Evolutionary conservation across 2,888 invertebrate species (phyloP).

Genomic region (Trissolcus brochymenae): DNA sequence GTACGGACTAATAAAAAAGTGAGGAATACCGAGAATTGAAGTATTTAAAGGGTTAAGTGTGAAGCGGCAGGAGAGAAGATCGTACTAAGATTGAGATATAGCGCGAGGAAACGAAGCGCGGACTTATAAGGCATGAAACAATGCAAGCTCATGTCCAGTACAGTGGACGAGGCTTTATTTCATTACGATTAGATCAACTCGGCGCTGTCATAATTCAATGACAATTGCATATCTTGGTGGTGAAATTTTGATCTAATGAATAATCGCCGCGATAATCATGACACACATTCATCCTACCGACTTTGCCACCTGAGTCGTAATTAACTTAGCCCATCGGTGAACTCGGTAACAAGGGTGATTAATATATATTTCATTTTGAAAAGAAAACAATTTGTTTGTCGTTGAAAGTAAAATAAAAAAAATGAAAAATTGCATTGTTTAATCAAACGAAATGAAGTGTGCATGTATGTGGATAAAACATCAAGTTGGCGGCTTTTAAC

Average conservation of each 20-base stretch:
- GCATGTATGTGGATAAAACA: no score
- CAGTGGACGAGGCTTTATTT: slow-evolving; percentile 57
- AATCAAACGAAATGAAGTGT: no score
- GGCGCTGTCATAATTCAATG: slow-evolving; percentile 55
- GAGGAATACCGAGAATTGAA: slow-evolving; percentile 49
- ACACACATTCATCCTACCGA: slow-evolving; percentile 21
- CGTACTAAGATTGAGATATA: slow-evolving; percentile 57
- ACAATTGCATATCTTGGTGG: slow-evolving; percentile 47
- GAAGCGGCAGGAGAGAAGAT: slow-evolving; percentile 50
- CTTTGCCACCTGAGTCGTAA: slow-evolving; percentile 23
- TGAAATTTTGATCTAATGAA: slow-evolving; percentile 42
- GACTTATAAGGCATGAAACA: slow-evolving; percentile 58
- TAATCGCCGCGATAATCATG: slow-evolving; percentile 31
- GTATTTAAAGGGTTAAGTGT: slow-evolving; percentile 56
- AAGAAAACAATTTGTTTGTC: no score
- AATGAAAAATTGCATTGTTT: no score
- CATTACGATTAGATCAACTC: slow-evolving; percentile 57
- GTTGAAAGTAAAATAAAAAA: no score
- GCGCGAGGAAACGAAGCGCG: slow-evolving; percentile 50
- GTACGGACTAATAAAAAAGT: slow-evolving; percentile 37
- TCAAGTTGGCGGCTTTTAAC: no score
- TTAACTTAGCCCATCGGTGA: slow-evolving; percentile 17
- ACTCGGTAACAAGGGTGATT: slow-evolving; percentile 21
- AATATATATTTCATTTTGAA: not conserved
- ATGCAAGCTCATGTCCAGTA: slow-evolving; percentile 58